These are phyloP conservation scores for Penaeus chinensis DNA, from an alignment of 1,140 invertebrate species.

Conservation along the genomic window DNA sequence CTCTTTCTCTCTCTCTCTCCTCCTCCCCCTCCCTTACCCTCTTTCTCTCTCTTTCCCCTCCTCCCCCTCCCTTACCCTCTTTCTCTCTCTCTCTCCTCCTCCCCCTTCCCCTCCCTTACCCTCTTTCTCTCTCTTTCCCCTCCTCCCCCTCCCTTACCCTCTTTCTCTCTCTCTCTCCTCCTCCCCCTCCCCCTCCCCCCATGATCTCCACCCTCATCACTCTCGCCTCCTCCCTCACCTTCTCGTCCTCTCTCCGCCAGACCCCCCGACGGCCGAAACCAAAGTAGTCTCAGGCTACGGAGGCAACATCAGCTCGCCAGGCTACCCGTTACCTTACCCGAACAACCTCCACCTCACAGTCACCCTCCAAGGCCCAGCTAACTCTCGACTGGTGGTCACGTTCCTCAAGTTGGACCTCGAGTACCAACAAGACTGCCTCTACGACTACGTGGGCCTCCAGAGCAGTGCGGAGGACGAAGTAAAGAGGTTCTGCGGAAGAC, in stretches of 20 bases:
- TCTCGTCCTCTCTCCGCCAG: too few species aligned
- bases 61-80: too few species aligned
- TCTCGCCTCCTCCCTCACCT: too few species aligned
- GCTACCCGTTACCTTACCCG: slow-evolving; percentile 77
- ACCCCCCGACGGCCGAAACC: not conserved
- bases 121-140: too few species aligned
- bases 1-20: too few species aligned
- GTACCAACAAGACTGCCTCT: slow-evolving; percentile 79
- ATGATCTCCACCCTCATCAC: too few species aligned
- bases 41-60: too few species aligned
- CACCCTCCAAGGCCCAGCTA: slow-evolving; percentile 70
- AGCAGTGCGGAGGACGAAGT: slow-evolving; percentile 33
- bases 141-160: too few species aligned
- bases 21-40: too few species aligned
- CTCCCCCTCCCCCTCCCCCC: too few species aligned
- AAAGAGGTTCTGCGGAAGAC: slow-evolving; percentile 39
- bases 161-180: too few species aligned
- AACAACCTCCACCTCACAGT: slow-evolving; percentile 75
- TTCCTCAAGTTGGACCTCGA: slow-evolving; percentile 79
- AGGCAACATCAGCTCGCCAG: slow-evolving; percentile 74
- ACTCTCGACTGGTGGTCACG: slow-evolving; percentile 73
- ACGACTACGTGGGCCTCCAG: slow-evolving; percentile 78
- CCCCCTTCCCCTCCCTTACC: fast-evolving
- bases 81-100: too few species aligned
- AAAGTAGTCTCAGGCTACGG: slow-evolving; percentile 69